These are phyloP conservation scores for Augochlorella aurata DNA, from an alignment of 2,888 invertebrate genomes.

Conservation along the genomic window DNA sequence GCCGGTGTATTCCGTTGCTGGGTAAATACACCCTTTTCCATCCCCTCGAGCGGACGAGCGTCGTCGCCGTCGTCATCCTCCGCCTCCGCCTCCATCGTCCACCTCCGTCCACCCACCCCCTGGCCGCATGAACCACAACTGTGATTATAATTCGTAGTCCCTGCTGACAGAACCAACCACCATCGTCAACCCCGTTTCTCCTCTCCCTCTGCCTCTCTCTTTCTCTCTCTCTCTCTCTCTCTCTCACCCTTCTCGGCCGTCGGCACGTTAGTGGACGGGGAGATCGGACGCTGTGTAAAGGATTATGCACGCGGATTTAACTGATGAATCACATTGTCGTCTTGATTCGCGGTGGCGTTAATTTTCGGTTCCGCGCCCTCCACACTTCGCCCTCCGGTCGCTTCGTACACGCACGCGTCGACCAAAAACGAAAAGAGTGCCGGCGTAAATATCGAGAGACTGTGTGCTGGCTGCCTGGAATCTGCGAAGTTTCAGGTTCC, in stretches of 20 bases:
- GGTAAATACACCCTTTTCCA: constrained; percentile 76
- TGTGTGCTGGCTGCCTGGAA: neutral
- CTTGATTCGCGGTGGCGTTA: constrained; percentile 82
- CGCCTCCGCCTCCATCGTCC: constrained; percentile 41
- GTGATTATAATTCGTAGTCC: constrained; percentile 81
- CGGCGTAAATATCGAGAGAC: neutral
- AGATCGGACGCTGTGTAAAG: constrained; percentile 78
- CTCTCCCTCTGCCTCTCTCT: constrained; percentile 16
- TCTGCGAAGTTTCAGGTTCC: neutral
- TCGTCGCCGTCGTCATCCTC: constrained; percentile 56
- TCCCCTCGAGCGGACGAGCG: constrained; percentile 69
- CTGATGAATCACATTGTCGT: constrained; percentile 83
- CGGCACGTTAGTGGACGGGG: constrained; percentile 60
- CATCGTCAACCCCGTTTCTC: constrained; percentile 49
- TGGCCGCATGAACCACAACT: constrained; percentile 79
- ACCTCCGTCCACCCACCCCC: constrained; percentile 53
- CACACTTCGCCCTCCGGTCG: constrained; percentile 6
- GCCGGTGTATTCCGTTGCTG: constrained; percentile 64
- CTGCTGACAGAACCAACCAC: constrained; percentile 68
- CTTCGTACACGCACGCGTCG: constrained; percentile 9
- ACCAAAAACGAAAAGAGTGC: neutral
- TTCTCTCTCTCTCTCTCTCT: neutral
- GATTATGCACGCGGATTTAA: constrained; percentile 82
- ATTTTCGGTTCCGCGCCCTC: constrained; percentile 73
- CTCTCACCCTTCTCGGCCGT: constrained; percentile 48